A percentile compares a stretch with the other conserved stretches of the same genome.
Conservation (phyloP, 2,888 invertebrate genomes). For the Mantis religiosa region DNA sequence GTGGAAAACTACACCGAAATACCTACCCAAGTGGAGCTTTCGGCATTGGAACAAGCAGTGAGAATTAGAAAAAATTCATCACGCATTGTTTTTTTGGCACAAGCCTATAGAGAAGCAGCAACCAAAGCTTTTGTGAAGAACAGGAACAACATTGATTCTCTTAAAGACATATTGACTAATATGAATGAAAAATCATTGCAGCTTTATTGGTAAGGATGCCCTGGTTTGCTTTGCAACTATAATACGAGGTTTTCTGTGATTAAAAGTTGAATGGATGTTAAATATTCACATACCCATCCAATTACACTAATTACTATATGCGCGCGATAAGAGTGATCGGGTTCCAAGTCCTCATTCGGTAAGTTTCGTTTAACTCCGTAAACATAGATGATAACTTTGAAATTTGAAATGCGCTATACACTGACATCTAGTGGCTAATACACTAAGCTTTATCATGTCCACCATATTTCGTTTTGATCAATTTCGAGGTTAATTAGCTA, state of each 20-base stretch:
- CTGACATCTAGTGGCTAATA: no score
- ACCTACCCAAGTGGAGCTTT: conserved; percentile 10
- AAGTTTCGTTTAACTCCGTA: no score
- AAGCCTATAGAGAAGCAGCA: conserved; percentile 21
- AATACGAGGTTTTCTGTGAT: not conserved
- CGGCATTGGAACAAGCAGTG: conserved; percentile 16
- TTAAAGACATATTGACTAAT: not conserved
- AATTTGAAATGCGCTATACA: no score
- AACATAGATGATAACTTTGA: no score
- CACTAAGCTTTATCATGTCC: no score
- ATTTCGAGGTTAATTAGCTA: no score
- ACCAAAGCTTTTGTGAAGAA: not conserved
- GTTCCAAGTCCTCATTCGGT: no score
- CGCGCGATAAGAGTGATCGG: no score
- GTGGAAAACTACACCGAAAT: not conserved
- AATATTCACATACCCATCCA: no score
- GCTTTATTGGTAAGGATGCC: conserved; percentile 17
- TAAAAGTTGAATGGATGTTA: not conserved
- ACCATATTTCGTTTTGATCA: no score
- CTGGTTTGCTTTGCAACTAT: not conserved
- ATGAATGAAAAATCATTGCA: conserved; percentile 5
- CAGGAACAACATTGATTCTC: not conserved
- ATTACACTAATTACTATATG: no score
- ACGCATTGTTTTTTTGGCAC: conserved; percentile 21
- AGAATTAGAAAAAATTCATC: conserved; percentile 1